Conservation (phyloP, 2,113 vertebrate genomes). For the Argyrosomus japonicus region DNA sequence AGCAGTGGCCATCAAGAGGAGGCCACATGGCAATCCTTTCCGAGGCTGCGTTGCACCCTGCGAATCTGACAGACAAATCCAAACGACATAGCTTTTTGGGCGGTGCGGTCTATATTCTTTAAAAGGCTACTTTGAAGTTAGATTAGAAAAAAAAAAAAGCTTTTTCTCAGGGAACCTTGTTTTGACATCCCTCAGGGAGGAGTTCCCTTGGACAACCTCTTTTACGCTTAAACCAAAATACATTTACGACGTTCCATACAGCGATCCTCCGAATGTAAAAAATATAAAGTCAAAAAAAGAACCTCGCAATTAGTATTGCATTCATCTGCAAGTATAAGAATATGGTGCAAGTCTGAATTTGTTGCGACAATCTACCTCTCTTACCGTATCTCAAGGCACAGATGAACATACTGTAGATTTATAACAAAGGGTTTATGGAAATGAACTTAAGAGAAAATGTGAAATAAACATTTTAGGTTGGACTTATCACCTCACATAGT, state of each 20-base stretch:
- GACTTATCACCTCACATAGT: not conserved
- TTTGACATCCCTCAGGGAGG: constrained; percentile 37
- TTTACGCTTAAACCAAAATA: constrained; percentile 35
- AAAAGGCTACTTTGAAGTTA: constrained; percentile 50
- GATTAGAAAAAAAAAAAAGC: not conserved
- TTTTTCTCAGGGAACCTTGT: constrained; percentile 21
- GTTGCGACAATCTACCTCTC: constrained; percentile 3
- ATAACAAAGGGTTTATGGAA: constrained; percentile 8
- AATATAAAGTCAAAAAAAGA: constrained; percentile 31
- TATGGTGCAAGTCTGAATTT: constrained; percentile 6
- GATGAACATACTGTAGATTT: constrained; percentile 29
- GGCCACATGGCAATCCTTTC: constrained; percentile 56
- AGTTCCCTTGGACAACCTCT: not conserved
- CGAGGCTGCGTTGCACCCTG: constrained; percentile 32
- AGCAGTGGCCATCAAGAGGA: constrained; percentile 47
- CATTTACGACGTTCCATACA: constrained; percentile 25
- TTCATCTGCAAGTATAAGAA: constrained; percentile 33
- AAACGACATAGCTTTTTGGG: constrained; percentile 37
- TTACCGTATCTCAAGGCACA: constrained; percentile 62
- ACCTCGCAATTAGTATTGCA: constrained; percentile 34
- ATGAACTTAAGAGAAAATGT: constrained; percentile 24
- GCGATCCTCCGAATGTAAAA: not conserved
- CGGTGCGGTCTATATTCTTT: constrained; percentile 22
- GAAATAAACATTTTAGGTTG: constrained; percentile 24
- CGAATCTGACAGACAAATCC: constrained; percentile 45